Percentiles rank a stretch among this genome's conserved stretches.
phyloP scores from a whole-genome alignment of 2,888 invertebrate genomes.

The Macrosiphum euphorbiae region DNA sequence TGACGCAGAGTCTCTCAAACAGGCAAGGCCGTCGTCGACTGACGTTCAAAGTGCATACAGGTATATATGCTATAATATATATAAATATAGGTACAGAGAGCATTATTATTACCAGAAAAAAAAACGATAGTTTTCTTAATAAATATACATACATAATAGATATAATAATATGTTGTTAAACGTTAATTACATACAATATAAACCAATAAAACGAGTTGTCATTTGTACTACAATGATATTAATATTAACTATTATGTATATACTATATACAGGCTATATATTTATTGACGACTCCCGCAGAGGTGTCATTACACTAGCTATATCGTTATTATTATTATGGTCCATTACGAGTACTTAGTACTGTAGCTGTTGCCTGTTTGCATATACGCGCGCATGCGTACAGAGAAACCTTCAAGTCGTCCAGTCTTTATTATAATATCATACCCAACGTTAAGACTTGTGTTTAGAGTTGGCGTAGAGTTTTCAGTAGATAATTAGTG shows the following conservation, averaged over 20 bases:
- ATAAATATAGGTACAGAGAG: neutral
- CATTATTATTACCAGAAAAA: conserved; percentile 29
- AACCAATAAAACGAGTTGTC: neutral
- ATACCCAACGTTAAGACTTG: neutral
- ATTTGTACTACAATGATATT: neutral
- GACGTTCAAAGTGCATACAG: neutral
- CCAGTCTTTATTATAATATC: neutral
- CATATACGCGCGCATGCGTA: neutral
- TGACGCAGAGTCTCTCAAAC: neutral
- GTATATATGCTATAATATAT: neutral
- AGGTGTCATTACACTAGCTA: neutral
- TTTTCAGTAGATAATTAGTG: neutral
- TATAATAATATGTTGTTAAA: neutral
- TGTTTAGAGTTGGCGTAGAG: neutral
- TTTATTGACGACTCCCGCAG: neutral
- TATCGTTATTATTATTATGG: conserved; percentile 15
- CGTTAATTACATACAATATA: neutral
- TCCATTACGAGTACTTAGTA: neutral
- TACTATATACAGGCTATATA: neutral
- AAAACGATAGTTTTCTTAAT: neutral
- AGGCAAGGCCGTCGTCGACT: conserved; percentile 11
- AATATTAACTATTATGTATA: neutral
- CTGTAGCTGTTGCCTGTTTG: neutral
- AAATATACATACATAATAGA: neutral
- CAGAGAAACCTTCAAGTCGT: neutral